Evolutionary conservation across 2,888 invertebrate genomes (phyloP), one percentile per base, ranked within the genome.

Genomic region (Drosophila colorata): DNA sequence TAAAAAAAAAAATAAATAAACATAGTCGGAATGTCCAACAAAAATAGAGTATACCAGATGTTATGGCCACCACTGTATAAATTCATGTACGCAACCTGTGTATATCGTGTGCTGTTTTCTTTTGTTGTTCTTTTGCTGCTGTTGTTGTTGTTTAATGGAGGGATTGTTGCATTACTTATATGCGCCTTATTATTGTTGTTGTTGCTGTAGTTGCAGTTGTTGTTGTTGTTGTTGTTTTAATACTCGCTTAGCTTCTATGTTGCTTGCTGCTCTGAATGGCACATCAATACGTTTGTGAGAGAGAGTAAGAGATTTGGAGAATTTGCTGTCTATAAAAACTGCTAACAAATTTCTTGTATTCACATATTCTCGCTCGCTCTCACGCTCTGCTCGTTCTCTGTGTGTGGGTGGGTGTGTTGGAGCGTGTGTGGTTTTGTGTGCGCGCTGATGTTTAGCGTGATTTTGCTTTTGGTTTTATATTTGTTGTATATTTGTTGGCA

Each of bases 161-260:
- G 89, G 89, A 89, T 88, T 89, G 82, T 75, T 85, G 86, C 69
- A 75, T 61, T 75, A 70, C 53, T 55, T 64, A 16, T 44, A 79
- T 71, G 82, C 69, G 68, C 55, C 58, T 72, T 67, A 47, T 41
- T 61, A 9, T 47, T 64, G 64, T 51, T 61, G 14, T 48, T 59
- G 59, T 44, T 53, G 46, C 35, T 67, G 14, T 46, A 67, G 56
- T 71, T 69, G 61, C 40, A 52, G 25, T 58, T 70, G 46, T 38
- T 67, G 14, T 46, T 69, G 56, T 71, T 69, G 61, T 43, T 56
- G 25, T 58, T 70, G 48, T 65, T 65, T 55, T 86, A 90, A 90
- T 89, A 89, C 88, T 90, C 81, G 77, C 85, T 81, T 88, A 89
- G 90, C 87, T 82, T 89, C 87, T 89, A 88, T 51, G 82, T 76